Conservation (phyloP, 2,888 invertebrate genomes). For the Agrotis segetum region DNA sequence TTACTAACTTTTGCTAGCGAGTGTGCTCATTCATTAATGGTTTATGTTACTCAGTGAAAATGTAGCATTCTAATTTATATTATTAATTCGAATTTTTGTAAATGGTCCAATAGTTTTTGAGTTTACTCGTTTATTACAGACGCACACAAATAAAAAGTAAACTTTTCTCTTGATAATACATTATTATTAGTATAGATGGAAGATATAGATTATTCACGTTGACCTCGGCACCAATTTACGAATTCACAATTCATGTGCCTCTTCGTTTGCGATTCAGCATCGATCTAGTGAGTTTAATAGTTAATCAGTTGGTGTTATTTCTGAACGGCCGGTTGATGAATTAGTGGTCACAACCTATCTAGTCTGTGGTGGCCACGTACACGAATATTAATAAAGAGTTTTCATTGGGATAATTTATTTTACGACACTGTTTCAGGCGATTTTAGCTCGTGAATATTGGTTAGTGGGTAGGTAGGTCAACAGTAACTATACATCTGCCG, state of each 20-base stretch:
- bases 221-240: constrained; percentile 14
- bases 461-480: too few species aligned
- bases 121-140: too few species aligned
- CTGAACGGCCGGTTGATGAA: constrained; percentile 34
- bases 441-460: too few species aligned
- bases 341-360: constrained; percentile 1
- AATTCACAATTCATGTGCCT: constrained; percentile 38
- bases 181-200: too few species aligned
- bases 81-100: too few species aligned
- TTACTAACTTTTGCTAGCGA: too few species aligned
- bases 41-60: too few species aligned
- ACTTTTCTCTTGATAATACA: too few species aligned
- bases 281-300: constrained; percentile 40
- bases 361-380: background rate
- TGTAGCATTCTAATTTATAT: background rate
- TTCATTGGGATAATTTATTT: background rate
- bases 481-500: too few species aligned
- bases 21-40: too few species aligned
- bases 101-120: too few species aligned
- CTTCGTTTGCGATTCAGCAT: constrained; percentile 26
- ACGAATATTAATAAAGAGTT: constrained; percentile 6
- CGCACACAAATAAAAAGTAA: too few species aligned
- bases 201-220: constrained; percentile 16
- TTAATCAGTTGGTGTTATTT: constrained; percentile 36
- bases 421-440: background rate